Evolutionary conservation across 2,888 invertebrate genomes (phyloP), one percentile per base, ranked within the genome.

Genomic region (Tholera decimalis): DNA sequence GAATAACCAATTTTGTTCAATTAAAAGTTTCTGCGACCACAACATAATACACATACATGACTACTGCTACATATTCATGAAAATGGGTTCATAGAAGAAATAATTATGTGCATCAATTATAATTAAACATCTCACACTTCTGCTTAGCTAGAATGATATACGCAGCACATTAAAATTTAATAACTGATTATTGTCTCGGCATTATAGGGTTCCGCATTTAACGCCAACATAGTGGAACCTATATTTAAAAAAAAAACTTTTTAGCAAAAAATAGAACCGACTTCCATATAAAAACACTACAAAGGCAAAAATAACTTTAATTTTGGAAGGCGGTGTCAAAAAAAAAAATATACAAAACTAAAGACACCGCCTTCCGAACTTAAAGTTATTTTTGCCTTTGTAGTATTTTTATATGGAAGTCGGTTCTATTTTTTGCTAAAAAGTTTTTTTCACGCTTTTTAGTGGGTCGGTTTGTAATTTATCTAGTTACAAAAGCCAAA

Each of bases 11-110:
- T 79, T 75, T 75, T 57, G 61, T 74, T 50, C 50, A 77, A 80
- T 79, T 79, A 79, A 72, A 79, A 66, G 50, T 68, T 69, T 75
- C 62, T 73, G 49, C 41, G 39, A 68, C 68, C 59, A 41, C 60
- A 69, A 55, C 54, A 50, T 18, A 44, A 50, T 18, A 44, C 43
- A 6, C n/a, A 37, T 43, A 44, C 24, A 46, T 56, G 67, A 76
- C 62, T 75, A 80, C 63, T 79, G 63, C 39, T 80, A 69, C 71
- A 77, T 79, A 80, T 79, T 78, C 70, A 73, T 71, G 62, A 69
- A 57, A 75, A 73, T 70, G 44, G 61, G 39, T 54, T 50, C 51
- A 62, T 66, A 72, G 35, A 35, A 41, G 18, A 47, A 39, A 56
- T 54, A 47, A 63, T 65, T 73, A 77, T 47, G 53, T 44, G 56